Conservation (phyloP, 2,888 invertebrate genomes). For the Protophormia terraenovae region DNA sequence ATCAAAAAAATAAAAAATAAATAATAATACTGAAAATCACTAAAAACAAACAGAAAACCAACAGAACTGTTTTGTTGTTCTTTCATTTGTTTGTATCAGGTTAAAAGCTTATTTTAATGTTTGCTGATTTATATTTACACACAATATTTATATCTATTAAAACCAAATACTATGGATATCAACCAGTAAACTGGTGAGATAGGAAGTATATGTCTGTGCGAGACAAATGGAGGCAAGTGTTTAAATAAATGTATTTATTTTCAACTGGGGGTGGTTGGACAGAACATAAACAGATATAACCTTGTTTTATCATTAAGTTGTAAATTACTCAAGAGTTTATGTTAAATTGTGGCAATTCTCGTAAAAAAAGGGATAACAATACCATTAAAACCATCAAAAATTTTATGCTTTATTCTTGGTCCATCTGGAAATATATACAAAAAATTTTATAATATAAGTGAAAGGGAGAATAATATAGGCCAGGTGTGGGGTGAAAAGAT, state of each 20-base stretch:
- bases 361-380: constrained; percentile 52
- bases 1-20: background rate
- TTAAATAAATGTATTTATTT: background rate
- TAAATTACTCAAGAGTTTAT: constrained; percentile 58
- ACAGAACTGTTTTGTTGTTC: background rate
- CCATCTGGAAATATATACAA: background rate
- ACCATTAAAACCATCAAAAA: constrained; percentile 45
- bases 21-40: background rate
- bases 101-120: constrained; percentile 51
- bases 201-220: background rate
- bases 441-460: background rate
- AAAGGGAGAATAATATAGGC: background rate
- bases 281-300: constrained; percentile 15
- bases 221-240: background rate
- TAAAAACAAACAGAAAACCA: background rate
- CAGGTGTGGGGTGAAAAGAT: background rate
- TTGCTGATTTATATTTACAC: constrained; percentile 54
- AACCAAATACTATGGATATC: background rate
- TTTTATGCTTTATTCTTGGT: constrained; percentile 4
- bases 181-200: background rate
- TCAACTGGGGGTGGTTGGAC: background rate
- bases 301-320: constrained; percentile 59
- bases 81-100: background rate
- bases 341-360: constrained; percentile 58
- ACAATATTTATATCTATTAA: constrained; percentile 37